phyloP scores from a whole-genome alignment of 92 coral and sea anemone genomes.

The Scolanthus callimorphus region DNA sequence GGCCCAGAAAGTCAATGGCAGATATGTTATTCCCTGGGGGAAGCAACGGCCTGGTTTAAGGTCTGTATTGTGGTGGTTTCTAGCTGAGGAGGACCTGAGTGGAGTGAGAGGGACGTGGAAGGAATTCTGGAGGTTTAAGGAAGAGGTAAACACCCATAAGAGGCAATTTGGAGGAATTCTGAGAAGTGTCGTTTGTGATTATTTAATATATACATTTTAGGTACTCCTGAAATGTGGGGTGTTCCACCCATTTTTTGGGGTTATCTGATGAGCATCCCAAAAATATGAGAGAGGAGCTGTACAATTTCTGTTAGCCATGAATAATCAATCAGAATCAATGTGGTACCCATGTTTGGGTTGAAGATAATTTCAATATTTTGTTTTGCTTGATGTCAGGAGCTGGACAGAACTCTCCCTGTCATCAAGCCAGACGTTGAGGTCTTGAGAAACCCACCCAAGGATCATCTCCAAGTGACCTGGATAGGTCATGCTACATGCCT shows the following conservation, averaged over 20 bases:
- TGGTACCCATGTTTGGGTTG: too few relatives aligned
- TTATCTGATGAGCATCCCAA: too few relatives aligned
- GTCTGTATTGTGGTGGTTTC: slow-evolving; percentile 29
- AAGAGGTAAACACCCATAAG: slow-evolving; percentile 22
- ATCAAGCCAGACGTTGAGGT: slow-evolving; percentile 30
- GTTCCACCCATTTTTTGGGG: too few relatives aligned
- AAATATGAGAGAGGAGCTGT: too few relatives aligned
- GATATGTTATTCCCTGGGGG: slow-evolving; percentile 67
- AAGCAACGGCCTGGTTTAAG: slow-evolving; percentile 13
- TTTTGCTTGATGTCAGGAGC: slow-evolving; percentile 35
- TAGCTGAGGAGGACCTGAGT: slow-evolving; percentile 34
- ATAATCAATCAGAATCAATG: too few relatives aligned
- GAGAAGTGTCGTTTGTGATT: neutral
- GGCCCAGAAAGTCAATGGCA: slow-evolving; percentile 38
- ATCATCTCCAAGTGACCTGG: slow-evolving; percentile 80
- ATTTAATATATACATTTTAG: neutral
- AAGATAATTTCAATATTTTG: too few relatives aligned
- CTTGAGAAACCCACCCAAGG: slow-evolving; percentile 43
- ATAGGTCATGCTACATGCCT: slow-evolving; percentile 92
- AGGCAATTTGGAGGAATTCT: neutral
- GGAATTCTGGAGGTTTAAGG: slow-evolving; percentile 36
- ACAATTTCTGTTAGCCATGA: too few relatives aligned
- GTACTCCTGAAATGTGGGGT: too few relatives aligned
- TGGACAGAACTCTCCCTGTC: slow-evolving; percentile 72
- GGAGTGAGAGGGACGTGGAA: slow-evolving; percentile 61